phyloP scores from a whole-genome alignment of 2,113 vertebrate species.

The Melanocharis versteri region DNA sequence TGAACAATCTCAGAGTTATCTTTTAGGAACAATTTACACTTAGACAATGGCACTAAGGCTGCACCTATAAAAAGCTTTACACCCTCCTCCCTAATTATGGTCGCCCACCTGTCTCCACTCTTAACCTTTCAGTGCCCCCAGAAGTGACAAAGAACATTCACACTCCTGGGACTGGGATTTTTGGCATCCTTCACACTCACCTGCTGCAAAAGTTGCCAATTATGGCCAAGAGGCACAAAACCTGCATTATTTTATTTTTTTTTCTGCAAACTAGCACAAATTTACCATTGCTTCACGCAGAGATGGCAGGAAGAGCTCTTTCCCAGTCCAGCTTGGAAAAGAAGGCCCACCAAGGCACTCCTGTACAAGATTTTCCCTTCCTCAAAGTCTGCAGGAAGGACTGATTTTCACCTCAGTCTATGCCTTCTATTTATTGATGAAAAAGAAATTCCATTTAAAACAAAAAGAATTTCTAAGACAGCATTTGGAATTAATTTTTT shows the following conservation, averaged over 20 bases:
- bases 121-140: background rate
- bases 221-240: background rate
- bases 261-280: background rate
- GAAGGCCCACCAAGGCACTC: background rate
- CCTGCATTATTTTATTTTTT: rapidly evolving
- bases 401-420: background rate
- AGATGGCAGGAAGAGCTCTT: background rate
- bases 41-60: background rate
- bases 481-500: background rate
- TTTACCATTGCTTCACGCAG: background rate
- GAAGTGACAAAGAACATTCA: background rate
- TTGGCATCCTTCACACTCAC: rapidly evolving
- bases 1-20: background rate
- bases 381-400: background rate
- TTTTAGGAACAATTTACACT: background rate
- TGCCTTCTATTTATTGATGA: background rate
- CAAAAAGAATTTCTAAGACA: background rate
- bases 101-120: background rate
- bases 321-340: background rate
- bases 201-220: background rate
- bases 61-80: background rate
- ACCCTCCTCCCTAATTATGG: background rate
- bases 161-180: background rate
- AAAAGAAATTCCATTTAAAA: background rate
- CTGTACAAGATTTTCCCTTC: background rate